Evolutionary conservation across 92 coral and sea anemone species (phyloP), one percentile per base, ranked within the genome.

Genomic region (Phymanthus crucifer): DNA sequence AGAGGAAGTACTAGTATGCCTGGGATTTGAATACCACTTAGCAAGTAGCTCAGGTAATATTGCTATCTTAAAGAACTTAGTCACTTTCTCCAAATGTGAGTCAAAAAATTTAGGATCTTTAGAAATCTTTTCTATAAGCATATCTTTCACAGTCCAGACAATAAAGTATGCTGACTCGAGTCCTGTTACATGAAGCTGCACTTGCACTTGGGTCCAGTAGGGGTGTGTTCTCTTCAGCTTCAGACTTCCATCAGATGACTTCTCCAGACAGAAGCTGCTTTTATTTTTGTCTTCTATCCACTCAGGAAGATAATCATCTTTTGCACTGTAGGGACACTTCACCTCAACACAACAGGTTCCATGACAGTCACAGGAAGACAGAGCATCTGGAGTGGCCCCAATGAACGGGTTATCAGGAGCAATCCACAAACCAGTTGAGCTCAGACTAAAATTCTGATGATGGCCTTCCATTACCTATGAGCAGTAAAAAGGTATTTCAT

Each of bases 1-100:
- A n/a, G n/a, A n/a, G n/a, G n/a, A n/a, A n/a, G n/a, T n/a, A n/a
- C n/a, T n/a, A 38, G 7, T 38, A 38, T 38, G 5, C 10, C 43
- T 38, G 5, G 43, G 43, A 27, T 81, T 71, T 61, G 93, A 86
- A 50, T 75, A 71, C 91, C 89, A 90, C 77, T 87, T 88, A 16
- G 85, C 92, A 35, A 88, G 70, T 38, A 88, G 76, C 76, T 88
- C 89, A 40, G 92, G 92, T 18, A 88, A 80, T n/a, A 88, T 83
- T 36, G 83, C 90, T 29, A 68, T 34, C 18, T 78, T 80, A 84
- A 87, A 90, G 4, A 90, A 33, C 47, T 83, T 83, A 48, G 83
- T 80, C 13, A 47, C 91, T 33, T 73, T 90, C 17, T 40, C 80
- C 61, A 90, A 61, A 43, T 90, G 74, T 54, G 31, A 73, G 31